These are phyloP conservation scores for Macaca mulatta DNA, from an alignment of 2,113 vertebrate genomes.

Conservation along the genomic window DNA sequence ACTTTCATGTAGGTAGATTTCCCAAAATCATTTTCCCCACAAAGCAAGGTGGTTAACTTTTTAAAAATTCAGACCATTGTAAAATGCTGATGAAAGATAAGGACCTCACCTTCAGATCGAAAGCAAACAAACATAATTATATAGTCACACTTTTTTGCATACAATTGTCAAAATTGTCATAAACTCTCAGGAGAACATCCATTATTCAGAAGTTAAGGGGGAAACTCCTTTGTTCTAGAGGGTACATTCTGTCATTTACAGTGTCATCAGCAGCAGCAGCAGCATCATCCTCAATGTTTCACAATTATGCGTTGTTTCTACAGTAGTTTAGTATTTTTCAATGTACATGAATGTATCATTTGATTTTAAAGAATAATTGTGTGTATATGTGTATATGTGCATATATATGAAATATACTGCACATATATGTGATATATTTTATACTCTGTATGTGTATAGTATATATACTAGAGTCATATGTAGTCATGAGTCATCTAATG, in stretches of 20 bases:
- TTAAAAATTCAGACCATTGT: not conserved
- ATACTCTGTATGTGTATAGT: too few species aligned
- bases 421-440: too few species aligned
- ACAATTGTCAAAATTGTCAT: not conserved
- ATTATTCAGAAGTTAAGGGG: not conserved
- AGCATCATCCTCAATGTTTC: not conserved
- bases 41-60: slow-evolving; percentile 9
- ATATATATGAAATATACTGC: too few species aligned
- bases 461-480: not conserved
- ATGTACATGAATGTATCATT: not conserved
- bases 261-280: not conserved
- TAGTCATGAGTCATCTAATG: not conserved
- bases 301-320: not conserved
- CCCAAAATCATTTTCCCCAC: not conserved
- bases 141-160: not conserved
- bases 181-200: not conserved
- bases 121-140: not conserved
- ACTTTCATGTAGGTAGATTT: not conserved
- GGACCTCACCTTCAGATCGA: not conserved
- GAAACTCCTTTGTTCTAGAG: not conserved
- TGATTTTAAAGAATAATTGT: not conserved
- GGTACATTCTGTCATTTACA: not conserved
- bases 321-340: not conserved
- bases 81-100: not conserved
- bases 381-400: too few species aligned